These are phyloP conservation scores for Scomberomorus guttatus DNA, from an alignment of 2,797 vertebrate genomes.

Conservation along the genomic window DNA sequence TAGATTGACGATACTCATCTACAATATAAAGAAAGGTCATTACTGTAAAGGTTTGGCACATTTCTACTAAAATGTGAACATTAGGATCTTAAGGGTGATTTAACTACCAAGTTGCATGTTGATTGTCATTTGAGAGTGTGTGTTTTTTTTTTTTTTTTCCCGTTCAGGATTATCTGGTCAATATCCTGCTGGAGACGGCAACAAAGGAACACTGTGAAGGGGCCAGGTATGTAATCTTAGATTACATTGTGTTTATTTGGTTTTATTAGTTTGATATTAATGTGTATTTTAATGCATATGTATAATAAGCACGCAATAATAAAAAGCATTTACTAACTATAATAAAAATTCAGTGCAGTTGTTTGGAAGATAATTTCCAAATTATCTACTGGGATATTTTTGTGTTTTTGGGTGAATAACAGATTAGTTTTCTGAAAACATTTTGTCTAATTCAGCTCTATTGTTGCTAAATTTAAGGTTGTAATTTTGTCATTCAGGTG, in stretches of 20 bases:
- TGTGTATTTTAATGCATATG: not conserved
- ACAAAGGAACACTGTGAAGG: conserved; percentile 93
- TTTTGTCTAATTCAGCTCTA: not conserved
- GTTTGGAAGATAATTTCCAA: no score
- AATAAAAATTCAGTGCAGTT: not conserved
- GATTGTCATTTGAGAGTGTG: not conserved
- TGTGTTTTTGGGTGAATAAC: no score
- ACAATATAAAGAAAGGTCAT: not conserved
- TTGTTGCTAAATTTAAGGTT: not conserved
- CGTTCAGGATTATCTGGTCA: conserved; percentile 93
- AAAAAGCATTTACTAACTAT: not conserved
- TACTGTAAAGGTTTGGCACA: not conserved
- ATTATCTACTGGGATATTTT: not conserved
- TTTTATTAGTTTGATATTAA: not conserved
- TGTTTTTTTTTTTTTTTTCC: not conserved
- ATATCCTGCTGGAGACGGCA: conserved; percentile 93
- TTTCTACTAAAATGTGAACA: conserved; percentile 6
- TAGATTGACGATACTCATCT: no score
- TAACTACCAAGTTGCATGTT: not conserved
- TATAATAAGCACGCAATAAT: not conserved
- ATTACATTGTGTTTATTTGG: not conserved
- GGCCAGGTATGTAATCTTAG: conserved; percentile 88
- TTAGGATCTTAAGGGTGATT: not conserved
- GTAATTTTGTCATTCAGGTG: conserved; percentile 80
- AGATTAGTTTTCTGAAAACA: no score